These are phyloP conservation scores for Papilio protenor DNA, from an alignment of 2,888 invertebrate species.

Conservation along the genomic window DNA sequence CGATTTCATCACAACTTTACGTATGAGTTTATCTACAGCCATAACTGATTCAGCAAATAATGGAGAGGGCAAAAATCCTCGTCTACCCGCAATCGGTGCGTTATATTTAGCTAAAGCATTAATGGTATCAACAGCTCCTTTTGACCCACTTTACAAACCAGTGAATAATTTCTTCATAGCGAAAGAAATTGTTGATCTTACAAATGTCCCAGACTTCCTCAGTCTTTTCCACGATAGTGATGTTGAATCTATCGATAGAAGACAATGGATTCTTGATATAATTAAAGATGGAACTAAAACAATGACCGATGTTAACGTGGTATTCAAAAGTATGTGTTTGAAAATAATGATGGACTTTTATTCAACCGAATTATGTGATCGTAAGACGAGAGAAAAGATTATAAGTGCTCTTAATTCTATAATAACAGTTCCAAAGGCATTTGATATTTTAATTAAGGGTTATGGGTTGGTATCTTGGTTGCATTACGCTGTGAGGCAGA, in stretches of 20 bases:
- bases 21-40: slow-evolving; percentile 83
- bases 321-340: slow-evolving; percentile 89
- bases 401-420: slow-evolving; percentile 86
- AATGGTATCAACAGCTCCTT: slow-evolving; percentile 89
- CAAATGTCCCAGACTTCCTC: slow-evolving; percentile 94
- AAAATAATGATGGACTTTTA: slow-evolving; percentile 91
- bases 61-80: slow-evolving; percentile 66
- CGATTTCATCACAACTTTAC: slow-evolving; percentile 87
- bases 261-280: slow-evolving; percentile 91
- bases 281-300: slow-evolving; percentile 91
- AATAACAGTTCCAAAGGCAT: slow-evolving; percentile 86
- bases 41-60: slow-evolving; percentile 52
- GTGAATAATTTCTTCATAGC: slow-evolving; percentile 91
- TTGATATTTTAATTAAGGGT: slow-evolving; percentile 86
- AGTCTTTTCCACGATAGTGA: slow-evolving; percentile 92
- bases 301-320: slow-evolving; percentile 89
- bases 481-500: slow-evolving; percentile 61
- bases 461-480: slow-evolving; percentile 91
- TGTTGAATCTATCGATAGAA: slow-evolving; percentile 86
- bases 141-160: slow-evolving; percentile 89
- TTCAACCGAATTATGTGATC: slow-evolving; percentile 85
- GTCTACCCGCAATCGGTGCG: slow-evolving; percentile 85
- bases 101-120: slow-evolving; percentile 89
- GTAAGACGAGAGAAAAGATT: slow-evolving; percentile 86
- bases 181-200: slow-evolving; percentile 90